Base-by-base conservation (phyloP, 1,140 invertebrate genomes). In the Psilanteris sp. region DNA sequence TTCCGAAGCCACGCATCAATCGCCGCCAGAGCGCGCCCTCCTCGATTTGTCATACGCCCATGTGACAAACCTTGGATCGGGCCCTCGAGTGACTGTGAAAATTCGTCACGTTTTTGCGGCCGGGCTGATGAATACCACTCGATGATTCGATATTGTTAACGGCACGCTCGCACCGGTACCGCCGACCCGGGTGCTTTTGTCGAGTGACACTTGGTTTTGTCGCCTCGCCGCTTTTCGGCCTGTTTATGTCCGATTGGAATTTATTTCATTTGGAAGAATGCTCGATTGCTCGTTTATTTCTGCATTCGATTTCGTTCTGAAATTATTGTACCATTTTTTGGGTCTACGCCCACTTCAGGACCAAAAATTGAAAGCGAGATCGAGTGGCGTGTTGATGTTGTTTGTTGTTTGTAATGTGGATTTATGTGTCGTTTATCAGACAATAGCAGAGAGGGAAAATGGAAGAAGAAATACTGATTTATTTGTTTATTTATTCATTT, bases 61-160 rank as follows among this genome's bases (percentile, higher is more conserved):
- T 39, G 20, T 18, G 27, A 11, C 41, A 36, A 57, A 76, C 46
- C 46, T 29, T 14, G 41, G 46, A 31, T 1, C n/a, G 22, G 34
- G 39, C 26, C 27, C 16, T 57, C 68, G 52, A 61, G 18, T 50
- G 71, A 79, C 67, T 79, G 43, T 43, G 75, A 44, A 72, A 71
- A 87, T 88, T 87, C 77, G 84, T 84, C 81, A 85, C 78, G 83
- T 77, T 31, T 74, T 48, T 50, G 29, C 31, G 37, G 10, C 55
- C 70, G 61, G 29, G 20, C 54, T 52, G 11, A 77, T 85, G 82
- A 86, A 86, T 85, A 81, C 80, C 77, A 59, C 66, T 78, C 85
- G 83, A 86, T 86, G 84, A 86, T 84, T 88, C 85, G 81, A 88
- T 88, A 86, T 80, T 84, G 81, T 84, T 72, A 77, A 55, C 59